These are phyloP conservation scores for Synanthedon formicaeformis DNA, from an alignment of 2,888 invertebrate genomes.

Conservation along the genomic window DNA sequence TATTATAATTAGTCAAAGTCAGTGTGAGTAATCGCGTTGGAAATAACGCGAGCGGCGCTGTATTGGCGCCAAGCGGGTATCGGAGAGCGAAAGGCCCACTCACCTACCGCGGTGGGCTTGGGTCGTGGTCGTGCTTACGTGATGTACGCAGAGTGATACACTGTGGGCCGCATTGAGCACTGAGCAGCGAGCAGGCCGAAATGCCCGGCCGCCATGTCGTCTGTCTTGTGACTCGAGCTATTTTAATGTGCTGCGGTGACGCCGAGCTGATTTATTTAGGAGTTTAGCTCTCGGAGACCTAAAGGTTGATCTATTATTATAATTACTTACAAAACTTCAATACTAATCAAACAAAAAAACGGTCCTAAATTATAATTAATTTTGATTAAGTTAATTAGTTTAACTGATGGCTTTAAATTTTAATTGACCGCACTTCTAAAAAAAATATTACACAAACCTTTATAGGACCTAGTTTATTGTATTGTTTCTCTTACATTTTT, in stretches of 20 bases:
- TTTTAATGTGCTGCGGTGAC: conserved; percentile 22
- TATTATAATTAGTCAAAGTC: conserved; percentile 67
- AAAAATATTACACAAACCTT: too few species aligned
- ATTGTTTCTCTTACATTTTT: too few species aligned
- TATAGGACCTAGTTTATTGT: too few species aligned
- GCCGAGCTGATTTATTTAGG: conserved; percentile 41
- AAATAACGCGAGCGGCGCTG: conserved; percentile 58
- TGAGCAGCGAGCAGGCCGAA: conserved; percentile 9
- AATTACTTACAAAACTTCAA: conserved; percentile 6
- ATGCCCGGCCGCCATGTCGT: conserved; percentile 36
- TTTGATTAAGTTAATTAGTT: too few species aligned
- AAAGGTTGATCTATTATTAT: conserved; percentile 26
- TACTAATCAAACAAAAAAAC: too few species aligned
- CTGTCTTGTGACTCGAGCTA: conserved; percentile 62
- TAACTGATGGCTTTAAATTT: too few species aligned
- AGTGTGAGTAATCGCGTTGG: conserved; percentile 65
- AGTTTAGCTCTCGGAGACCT: conserved; percentile 24
- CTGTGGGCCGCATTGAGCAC: neutral
- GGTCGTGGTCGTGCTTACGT: neutral
- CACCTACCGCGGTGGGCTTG: neutral
- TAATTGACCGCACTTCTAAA: too few species aligned
- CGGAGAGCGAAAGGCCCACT: conserved; percentile 2
- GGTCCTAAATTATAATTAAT: too few species aligned
- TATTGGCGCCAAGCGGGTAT: conserved; percentile 59
- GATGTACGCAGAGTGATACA: neutral